phyloP scores from a whole-genome alignment of 2,888 invertebrate genomes.

The Mythimna albipuncta region DNA sequence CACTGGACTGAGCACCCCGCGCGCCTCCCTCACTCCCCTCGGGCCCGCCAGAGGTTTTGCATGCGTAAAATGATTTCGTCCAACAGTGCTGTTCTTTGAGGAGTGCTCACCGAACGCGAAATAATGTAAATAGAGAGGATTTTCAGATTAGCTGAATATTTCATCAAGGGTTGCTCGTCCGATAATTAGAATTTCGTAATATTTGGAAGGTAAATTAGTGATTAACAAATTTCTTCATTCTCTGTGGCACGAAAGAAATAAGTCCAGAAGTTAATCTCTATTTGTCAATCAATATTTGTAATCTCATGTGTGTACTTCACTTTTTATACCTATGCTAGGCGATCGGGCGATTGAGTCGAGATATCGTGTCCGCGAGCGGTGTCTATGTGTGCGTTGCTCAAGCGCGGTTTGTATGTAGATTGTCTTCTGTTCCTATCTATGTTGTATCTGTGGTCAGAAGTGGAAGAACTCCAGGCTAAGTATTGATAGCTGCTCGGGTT shows the following conservation, averaged over 20 bases:
- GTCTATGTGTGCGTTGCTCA: too few species aligned
- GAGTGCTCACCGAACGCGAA: background rate
- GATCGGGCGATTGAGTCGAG: too few species aligned
- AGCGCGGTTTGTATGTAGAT: too few species aligned
- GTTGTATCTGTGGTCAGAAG: background rate
- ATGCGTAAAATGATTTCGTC: slow-evolving; percentile 34
- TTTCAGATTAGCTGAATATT: slow-evolving; percentile 43
- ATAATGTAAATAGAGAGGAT: slow-evolving; percentile 28
- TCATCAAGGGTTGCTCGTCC: slow-evolving; percentile 8
- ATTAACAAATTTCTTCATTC: background rate
- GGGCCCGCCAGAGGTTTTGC: slow-evolving; percentile 30
- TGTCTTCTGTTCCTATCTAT: too few species aligned
- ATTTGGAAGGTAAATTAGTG: background rate
- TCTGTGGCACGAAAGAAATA: too few species aligned
- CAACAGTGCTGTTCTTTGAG: slow-evolving; percentile 15
- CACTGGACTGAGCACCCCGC: slow-evolving; percentile 7
- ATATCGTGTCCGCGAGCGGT: too few species aligned
- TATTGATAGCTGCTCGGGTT: too few species aligned
- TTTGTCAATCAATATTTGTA: too few species aligned
- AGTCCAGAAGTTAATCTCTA: too few species aligned
- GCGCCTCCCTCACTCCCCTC: background rate
- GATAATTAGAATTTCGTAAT: background rate
- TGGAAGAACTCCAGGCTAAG: too few species aligned
- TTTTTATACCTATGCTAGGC: too few species aligned
- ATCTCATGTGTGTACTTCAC: too few species aligned